Evolutionary conservation across 2,113 vertebrate genomes (phyloP).

Genomic region (Dipodomys stephensi): DNA sequence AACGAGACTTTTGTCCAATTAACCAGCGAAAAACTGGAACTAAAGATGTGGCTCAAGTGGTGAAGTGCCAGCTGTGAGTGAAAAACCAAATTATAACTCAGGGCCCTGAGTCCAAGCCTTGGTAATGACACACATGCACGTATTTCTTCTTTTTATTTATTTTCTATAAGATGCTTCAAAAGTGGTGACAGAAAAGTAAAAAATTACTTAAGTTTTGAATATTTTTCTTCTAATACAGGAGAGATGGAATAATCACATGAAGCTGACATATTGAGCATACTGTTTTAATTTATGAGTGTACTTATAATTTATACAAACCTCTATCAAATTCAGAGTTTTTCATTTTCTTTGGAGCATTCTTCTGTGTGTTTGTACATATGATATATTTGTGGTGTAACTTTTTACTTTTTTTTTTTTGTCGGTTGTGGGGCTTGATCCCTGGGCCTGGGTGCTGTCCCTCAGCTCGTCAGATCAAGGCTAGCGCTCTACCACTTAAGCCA

Average conservation of each 20-base stretch:
- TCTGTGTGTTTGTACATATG: not conserved
- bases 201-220: not conserved
- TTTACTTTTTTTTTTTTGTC: not conserved
- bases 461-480: too few relatives aligned
- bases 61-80: too few relatives aligned
- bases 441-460: too few relatives aligned
- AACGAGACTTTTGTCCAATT: too few relatives aligned
- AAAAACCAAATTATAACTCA: too few relatives aligned
- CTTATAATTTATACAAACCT: not conserved
- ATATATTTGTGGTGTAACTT: not conserved
- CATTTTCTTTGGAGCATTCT: not conserved
- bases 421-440: too few relatives aligned
- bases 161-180: not conserved
- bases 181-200: not conserved
- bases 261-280: not conserved
- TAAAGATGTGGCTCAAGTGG: too few relatives aligned
- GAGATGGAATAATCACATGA: not conserved
- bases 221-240: not conserved
- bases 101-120: too few relatives aligned
- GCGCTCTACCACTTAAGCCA: too few relatives aligned
- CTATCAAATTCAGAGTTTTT: not conserved
- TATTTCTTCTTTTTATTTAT: not conserved
- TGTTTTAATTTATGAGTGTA: not conserved
- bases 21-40: too few relatives aligned
- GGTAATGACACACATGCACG: not conserved